phyloP scores from a whole-genome alignment of 2,888 invertebrate genomes.

The Priocnemis perturbator region DNA sequence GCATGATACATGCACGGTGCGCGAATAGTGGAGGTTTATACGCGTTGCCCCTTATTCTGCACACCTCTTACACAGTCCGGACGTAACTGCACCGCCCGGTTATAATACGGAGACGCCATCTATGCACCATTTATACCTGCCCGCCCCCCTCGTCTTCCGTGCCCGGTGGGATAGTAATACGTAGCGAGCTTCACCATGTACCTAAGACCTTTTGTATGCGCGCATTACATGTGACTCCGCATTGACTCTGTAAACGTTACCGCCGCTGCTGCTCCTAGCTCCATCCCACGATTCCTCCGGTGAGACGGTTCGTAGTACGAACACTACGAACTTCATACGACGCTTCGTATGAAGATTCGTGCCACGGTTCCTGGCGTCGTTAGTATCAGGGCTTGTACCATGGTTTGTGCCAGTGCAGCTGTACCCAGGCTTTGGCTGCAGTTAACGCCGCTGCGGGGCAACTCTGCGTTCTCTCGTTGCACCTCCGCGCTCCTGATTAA shows the following conservation, averaged over 20 bases:
- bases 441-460: conserved; percentile 6
- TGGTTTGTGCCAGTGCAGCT: neutral
- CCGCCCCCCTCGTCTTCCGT: conserved; percentile 12
- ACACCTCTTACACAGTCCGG: conserved; percentile 5
- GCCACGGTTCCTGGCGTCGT: too few species aligned
- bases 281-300: neutral
- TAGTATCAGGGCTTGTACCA: too few species aligned
- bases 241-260: conserved; percentile 45
- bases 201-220: conserved; percentile 4
- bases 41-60: conserved; percentile 11
- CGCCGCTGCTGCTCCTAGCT: conserved; percentile 13
- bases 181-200: conserved; percentile 24
- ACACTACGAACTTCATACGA: too few species aligned
- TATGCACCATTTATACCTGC: conserved; percentile 50
- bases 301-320: neutral
- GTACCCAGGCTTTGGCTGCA: neutral
- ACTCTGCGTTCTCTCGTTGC: conserved; percentile 45
- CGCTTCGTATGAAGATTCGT: too few species aligned
- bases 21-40: neutral
- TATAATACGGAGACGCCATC: conserved; percentile 28
- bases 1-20: neutral
- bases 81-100: conserved; percentile 2
- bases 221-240: conserved; percentile 24
- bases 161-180: neutral
- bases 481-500: conserved; percentile 58